These are phyloP conservation scores for Brachypteracias leptosomus DNA, from an alignment of 2,113 vertebrate genomes.

Conservation along the genomic window DNA sequence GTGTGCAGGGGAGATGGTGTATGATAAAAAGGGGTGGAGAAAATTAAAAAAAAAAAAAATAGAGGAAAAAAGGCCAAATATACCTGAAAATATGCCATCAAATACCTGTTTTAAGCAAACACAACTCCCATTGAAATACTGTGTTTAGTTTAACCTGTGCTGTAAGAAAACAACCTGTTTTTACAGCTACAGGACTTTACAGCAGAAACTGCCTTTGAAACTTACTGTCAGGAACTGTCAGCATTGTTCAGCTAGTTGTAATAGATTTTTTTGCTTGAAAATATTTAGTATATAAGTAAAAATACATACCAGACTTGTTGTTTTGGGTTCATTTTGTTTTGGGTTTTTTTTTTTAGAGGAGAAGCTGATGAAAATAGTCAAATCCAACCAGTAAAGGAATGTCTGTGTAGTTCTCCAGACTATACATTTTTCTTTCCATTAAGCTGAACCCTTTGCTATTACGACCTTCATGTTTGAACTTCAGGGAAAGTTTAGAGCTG, in stretches of 20 bases:
- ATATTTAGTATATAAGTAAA: not conserved
- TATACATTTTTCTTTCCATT: not conserved
- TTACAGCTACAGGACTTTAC: not conserved
- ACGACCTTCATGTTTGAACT: not conserved
- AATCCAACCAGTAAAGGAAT: not conserved
- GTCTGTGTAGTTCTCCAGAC: not conserved
- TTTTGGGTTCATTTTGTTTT: no score
- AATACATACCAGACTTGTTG: not conserved
- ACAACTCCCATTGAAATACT: not conserved
- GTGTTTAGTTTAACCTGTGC: not conserved
- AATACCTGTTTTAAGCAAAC: not conserved
- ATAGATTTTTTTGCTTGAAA: not conserved
- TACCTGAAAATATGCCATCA: not conserved
- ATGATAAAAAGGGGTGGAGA: not conserved
- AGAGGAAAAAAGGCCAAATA: not conserved
- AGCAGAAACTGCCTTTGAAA: not conserved
- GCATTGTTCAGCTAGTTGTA: not conserved
- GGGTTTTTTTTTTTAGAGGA: not conserved
- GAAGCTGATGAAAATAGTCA: not conserved
- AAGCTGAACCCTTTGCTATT: not conserved
- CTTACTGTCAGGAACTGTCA: not conserved
- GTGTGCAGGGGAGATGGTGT: accelerated
- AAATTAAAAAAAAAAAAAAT: not conserved
- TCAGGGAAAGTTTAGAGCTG: not conserved
- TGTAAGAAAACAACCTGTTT: not conserved